phyloP scores from a whole-genome alignment of 2,888 invertebrate genomes.

The Chaetoderma sp. region DNA sequence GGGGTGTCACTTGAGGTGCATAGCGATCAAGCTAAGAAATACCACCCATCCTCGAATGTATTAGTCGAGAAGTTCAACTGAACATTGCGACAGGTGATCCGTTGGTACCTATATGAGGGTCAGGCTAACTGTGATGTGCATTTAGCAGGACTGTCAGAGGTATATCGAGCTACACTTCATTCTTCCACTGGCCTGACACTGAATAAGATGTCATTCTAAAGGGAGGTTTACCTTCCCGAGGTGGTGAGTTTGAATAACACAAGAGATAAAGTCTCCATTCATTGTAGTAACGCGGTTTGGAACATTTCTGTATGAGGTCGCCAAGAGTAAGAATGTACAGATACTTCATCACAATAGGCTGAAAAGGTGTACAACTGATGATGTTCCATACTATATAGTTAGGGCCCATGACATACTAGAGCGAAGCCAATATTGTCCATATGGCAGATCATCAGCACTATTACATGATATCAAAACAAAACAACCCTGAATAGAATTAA shows the following conservation, averaged over 20 bases:
- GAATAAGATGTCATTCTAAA: neutral
- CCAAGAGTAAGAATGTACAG: neutral
- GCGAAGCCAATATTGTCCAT: neutral
- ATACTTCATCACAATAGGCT: neutral
- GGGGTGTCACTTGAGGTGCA: conserved; percentile 1
- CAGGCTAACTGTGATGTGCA: too few relatives aligned
- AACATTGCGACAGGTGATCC: too few relatives aligned
- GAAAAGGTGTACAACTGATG: neutral
- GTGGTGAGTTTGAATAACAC: too few relatives aligned
- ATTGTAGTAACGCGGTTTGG: neutral
- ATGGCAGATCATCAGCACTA: too few relatives aligned
- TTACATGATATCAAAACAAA: too few relatives aligned
- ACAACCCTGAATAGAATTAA: too few relatives aligned
- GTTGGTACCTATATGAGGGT: too few relatives aligned
- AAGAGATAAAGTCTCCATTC: too few relatives aligned
- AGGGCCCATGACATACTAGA: neutral
- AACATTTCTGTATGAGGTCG: neutral
- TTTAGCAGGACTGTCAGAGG: too few relatives aligned
- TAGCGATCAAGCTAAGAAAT: conserved; percentile 16
- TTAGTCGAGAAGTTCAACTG: neutral
- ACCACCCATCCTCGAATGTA: conserved; percentile 12
- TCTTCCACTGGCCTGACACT: too few relatives aligned
- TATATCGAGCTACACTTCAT: neutral
- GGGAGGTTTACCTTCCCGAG: too few relatives aligned
- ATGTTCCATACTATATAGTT: neutral